Conservation (phyloP, 2,113 vertebrate species). For the Henicopernis longicauda region DNA sequence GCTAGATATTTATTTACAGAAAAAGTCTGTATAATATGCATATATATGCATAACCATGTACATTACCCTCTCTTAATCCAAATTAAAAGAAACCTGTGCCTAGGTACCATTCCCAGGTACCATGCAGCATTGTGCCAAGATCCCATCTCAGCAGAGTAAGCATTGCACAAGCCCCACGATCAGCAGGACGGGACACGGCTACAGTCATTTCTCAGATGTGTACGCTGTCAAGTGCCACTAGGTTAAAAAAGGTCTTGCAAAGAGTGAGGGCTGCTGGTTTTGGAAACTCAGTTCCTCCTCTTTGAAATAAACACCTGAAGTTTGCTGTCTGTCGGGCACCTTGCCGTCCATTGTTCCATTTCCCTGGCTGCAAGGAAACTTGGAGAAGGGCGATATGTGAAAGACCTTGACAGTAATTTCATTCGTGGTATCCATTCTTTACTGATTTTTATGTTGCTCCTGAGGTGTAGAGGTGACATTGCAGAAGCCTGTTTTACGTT, state of each 20-base stretch:
- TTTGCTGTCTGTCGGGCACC: rapidly evolving
- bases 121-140: no score
- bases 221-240: not conserved
- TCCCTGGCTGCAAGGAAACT: not conserved
- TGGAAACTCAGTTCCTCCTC: not conserved
- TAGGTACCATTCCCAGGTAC: not conserved
- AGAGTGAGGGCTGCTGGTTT: not conserved
- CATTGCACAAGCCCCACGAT: rapidly evolving
- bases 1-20: not conserved
- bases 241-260: not conserved
- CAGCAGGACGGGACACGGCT: not conserved
- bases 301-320: not conserved
- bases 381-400: rapidly evolving
- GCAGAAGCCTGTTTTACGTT: not conserved
- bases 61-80: not conserved
- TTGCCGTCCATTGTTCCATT: not conserved
- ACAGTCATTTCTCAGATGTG: not conserved
- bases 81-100: not conserved
- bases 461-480: not conserved
- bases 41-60: not conserved
- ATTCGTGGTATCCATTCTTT: not conserved
- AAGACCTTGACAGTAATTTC: rapidly evolving
- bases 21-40: not conserved
- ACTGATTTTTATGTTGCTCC: not conserved
- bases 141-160: not conserved